Base-by-base conservation (phyloP, 2,113 vertebrate species). In the Accipiter cooperii region DNA sequence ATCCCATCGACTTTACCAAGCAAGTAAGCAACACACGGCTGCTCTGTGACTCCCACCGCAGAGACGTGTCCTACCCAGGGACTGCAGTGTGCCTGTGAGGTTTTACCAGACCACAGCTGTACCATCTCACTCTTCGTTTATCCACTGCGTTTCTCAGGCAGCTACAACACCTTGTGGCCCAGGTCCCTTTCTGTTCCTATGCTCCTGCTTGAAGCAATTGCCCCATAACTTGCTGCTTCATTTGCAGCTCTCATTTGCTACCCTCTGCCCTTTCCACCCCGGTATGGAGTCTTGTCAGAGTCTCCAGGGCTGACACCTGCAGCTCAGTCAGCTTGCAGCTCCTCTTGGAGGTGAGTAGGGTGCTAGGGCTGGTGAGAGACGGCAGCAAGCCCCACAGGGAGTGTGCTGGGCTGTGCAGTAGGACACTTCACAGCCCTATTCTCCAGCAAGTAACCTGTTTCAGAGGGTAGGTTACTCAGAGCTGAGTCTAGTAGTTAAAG, bases 11-110 rank as follows among this genome's bases (percentile, higher is more conserved):
- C 28, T 81, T 65, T 17, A 46, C 44, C n/a, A 22, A 63, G 60
- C 12, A 55, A 65, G 34, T 8, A 31, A 83, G 64, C 5, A 9
- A 12, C 7, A 2, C 2, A 38, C 3, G 2, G 2, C 17, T 55
- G 44, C 46, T 81, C 73, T 42, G 51, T 14, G 25, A 38, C n/a
- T 69, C n/a, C 38, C 28, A 47, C 12, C 6, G 1, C n/a, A 52
- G 52, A 40, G 21, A 6, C 2, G 1, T 25, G 17, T 57, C 71
- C 49, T 57, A 6, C n/a, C 24, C 40, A n/a, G 46, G 54, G 6
- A 22, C 64, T 31, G 36, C 31, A 34, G 1, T 1, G 11, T 4
- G 8, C 12, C 60, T 29, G 18, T 46, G 18, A 40, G 28, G 31
- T 84, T 47, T 63, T 54, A 66, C 69, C 33, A 58, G 70, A 36